phyloP scores from a whole-genome alignment of 2,888 invertebrate genomes.

The Petrolisthes cinctipes region DNA sequence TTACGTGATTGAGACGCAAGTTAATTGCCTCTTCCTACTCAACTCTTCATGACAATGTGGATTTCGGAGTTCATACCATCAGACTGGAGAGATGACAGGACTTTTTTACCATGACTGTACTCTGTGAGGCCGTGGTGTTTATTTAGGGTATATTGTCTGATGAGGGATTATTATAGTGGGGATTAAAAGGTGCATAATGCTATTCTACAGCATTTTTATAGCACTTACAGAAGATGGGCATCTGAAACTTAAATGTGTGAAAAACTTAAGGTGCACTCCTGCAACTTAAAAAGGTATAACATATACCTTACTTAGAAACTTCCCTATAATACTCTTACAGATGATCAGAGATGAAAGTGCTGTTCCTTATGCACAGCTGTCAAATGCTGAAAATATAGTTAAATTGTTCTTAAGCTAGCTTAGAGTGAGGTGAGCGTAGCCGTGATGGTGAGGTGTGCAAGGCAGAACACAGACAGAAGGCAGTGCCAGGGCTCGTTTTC shows the following conservation, averaged over 20 bases:
- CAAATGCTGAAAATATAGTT: neutral
- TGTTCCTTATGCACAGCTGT: neutral
- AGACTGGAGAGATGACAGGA: too few species aligned
- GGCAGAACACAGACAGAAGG: neutral
- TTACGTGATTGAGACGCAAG: too few species aligned
- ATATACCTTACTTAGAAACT: slow-evolving; percentile 2
- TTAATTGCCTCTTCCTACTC: too few species aligned
- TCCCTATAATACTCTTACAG: neutral
- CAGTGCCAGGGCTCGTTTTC: too few species aligned
- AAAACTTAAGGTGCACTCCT: neutral
- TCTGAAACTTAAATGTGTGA: neutral
- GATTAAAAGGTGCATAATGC: neutral
- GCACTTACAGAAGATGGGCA: neutral
- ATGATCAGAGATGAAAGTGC: neutral
- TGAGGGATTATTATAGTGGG: neutral
- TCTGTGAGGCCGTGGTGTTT: too few species aligned
- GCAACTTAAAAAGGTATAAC: neutral
- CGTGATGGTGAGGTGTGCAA: neutral
- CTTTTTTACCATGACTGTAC: too few species aligned
- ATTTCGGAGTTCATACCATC: too few species aligned
- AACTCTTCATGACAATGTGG: too few species aligned
- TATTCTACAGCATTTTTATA: neutral
- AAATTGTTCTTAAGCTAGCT: neutral
- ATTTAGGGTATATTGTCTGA: neutral
- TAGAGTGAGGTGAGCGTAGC: neutral